Percentiles rank a stretch among this genome's conserved stretches.
Conservation (phyloP, 2,888 invertebrate genomes). For the Serrognathus titanus region DNA sequence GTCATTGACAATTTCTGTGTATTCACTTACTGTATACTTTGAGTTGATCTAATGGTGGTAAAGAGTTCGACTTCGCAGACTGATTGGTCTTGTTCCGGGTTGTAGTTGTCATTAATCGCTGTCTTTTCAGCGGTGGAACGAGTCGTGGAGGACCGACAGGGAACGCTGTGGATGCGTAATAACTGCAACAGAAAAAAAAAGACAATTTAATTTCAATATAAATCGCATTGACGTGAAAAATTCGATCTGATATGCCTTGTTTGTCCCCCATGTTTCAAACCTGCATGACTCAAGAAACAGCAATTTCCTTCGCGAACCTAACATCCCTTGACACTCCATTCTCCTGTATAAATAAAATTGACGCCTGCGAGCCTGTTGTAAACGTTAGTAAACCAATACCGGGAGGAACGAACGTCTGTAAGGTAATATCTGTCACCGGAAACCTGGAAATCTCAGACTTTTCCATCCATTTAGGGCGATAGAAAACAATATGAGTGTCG, state of each 20-base stretch:
- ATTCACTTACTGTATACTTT: conserved; percentile 62
- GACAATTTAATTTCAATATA: background rate
- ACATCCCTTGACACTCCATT: too few relatives aligned
- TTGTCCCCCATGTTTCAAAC: too few relatives aligned
- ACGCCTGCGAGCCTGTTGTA: too few relatives aligned
- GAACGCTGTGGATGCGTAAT: conserved; percentile 59
- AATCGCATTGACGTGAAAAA: background rate
- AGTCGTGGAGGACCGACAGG: conserved; percentile 53
- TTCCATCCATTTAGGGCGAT: conserved; percentile 7
- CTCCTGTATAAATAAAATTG: too few relatives aligned
- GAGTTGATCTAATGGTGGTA: conserved; percentile 55
- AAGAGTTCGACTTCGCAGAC: conserved; percentile 45
- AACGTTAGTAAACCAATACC: too few relatives aligned
- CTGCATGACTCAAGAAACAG: too few relatives aligned
- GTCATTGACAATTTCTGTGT: background rate
- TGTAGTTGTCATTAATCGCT: conserved; percentile 56
- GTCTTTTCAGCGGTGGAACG: conserved; percentile 60
- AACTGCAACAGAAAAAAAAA: conserved; percentile 50
- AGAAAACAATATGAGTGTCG: conserved; percentile 9
- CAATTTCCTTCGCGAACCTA: too few relatives aligned
- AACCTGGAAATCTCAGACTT: conserved; percentile 9
- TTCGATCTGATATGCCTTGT: background rate
- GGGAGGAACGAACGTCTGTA: conserved; percentile 4
- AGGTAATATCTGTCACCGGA: conserved; percentile 12
- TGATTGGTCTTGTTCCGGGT: conserved; percentile 48